These are phyloP conservation scores for Agrotis ipsilon DNA, from an alignment of 2,888 invertebrate genomes.

Conservation along the genomic window DNA sequence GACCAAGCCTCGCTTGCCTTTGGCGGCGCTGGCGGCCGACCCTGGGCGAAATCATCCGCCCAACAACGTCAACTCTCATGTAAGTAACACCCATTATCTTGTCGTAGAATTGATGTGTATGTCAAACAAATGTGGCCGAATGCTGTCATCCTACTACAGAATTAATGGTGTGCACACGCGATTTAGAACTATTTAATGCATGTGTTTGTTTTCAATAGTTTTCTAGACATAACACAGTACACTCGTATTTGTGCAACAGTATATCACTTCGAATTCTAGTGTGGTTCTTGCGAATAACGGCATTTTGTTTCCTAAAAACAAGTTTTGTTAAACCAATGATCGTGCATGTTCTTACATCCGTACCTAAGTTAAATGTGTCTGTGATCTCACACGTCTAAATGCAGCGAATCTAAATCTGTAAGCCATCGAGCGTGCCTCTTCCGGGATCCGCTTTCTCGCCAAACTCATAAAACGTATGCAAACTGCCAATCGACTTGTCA, in stretches of 20 bases:
- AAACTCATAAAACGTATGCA: constrained; percentile 86
- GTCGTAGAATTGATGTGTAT: constrained; percentile 25
- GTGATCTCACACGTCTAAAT: constrained; percentile 89
- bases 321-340: constrained; percentile 34
- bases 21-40: constrained; percentile 85
- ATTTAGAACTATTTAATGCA: constrained; percentile 56
- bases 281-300: constrained; percentile 31
- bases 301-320: constrained; percentile 7
- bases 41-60: constrained; percentile 86
- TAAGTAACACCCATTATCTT: constrained; percentile 73
- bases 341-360: constrained; percentile 59
- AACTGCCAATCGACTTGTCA: constrained; percentile 86
- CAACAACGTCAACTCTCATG: constrained; percentile 89
- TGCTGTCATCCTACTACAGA: constrained; percentile 23
- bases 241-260: constrained; percentile 36
- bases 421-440: constrained; percentile 80
- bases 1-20: constrained; percentile 86
- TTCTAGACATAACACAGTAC: constrained; percentile 49
- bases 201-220: constrained; percentile 51
- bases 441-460: constrained; percentile 86
- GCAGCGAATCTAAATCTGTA: constrained; percentile 87
- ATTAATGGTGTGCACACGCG: constrained; percentile 41
- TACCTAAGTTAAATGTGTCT: constrained; percentile 75
- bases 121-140: constrained; percentile 38
- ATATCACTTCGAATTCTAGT: constrained; percentile 11